Base-by-base conservation (phyloP, 2,888 invertebrate species). In the Morpho helenor region DNA sequence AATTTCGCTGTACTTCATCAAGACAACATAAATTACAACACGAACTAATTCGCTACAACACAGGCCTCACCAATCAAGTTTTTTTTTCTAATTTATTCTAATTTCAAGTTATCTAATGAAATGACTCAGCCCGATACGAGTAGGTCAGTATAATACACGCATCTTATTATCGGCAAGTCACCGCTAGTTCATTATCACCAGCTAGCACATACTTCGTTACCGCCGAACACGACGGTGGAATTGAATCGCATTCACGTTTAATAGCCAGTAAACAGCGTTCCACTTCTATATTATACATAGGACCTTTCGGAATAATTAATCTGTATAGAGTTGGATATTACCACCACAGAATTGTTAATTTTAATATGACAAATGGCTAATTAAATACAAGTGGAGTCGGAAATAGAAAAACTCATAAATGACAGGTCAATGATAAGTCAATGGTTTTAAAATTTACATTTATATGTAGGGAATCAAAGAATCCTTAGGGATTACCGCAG, bases 191-290 rank as follows among this genome's bases (percentile, higher is more conserved):
- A 77, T 82, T 79, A 80, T 69, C 66, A 66, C 62, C 57, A 63
- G 61, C 65, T 66, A 62, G 67, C 70, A 70, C 71, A 71, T 67
- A 71, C 72, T 74, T 78, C 72, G 77, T 78, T 82, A 77, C 75
- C 71, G 70, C 67, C 70, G 72, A 73, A 78, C 78, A 75, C 77
- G 74, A 68, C 71, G 72, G 71, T 73, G 76, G 80, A 83, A 88
- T 87, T 80, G 83, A 83, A 87, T 84, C 77, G 81, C 83, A 85
- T 84, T 84, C 82, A 81, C 77, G 74, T 83, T 80, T 87, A 86
- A 85, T 86, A 85, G 87, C 80, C 79, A 78, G 82, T 80, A 83
- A 85, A 84, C 79, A 82, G 77, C 79, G 83, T 76, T 84, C 81
- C 75, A 81, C 76, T 87, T 84, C 79, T 79, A 76, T 78, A 83